Percentiles rank a stretch among this genome's conserved stretches.
These are phyloP conservation scores for Drosophila kuntzei DNA, from an alignment of 2,888 invertebrate genomes.

Conservation along the genomic window DNA sequence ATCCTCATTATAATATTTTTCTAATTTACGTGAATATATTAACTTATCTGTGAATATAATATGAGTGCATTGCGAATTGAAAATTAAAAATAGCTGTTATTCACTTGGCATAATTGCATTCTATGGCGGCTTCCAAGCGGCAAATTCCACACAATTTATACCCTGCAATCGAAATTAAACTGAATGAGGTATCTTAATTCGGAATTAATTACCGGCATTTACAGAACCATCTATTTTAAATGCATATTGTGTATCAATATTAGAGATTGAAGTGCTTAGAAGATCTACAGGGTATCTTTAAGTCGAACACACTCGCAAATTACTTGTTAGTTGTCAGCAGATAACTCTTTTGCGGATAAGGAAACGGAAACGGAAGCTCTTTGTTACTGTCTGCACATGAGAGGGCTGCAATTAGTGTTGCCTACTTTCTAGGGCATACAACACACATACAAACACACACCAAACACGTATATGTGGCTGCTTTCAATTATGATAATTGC, in stretches of 20 bases:
- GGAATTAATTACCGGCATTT: not conserved
- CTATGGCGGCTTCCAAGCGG: conserved; percentile 7
- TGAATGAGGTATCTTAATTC: not conserved
- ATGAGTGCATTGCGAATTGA: conserved; percentile 9
- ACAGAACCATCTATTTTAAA: not conserved
- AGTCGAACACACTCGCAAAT: not conserved
- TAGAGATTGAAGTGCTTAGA: too few species aligned
- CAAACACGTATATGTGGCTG: not conserved
- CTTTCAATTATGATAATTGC: conserved; percentile 60
- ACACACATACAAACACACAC: not conserved
- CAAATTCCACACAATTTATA: not conserved
- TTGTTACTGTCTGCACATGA: conserved; percentile 31
- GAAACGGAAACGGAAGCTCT: conserved; percentile 24
- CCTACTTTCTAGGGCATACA: conserved; percentile 31
- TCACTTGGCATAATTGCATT: conserved; percentile 46
- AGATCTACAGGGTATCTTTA: not conserved
- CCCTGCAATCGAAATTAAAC: not conserved
- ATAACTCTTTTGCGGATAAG: conserved; percentile 1
- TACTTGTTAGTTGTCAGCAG: conserved; percentile 6
- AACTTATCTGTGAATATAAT: not conserved
- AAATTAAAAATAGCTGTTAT: conserved; percentile 10
- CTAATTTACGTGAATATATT: conserved; percentile 17
- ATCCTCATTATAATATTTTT: conserved; percentile 37
- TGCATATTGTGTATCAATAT: not conserved
- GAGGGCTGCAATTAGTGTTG: conserved; percentile 36